Evolutionary conservation across 2,797 vertebrate genomes (phyloP).

Genomic region (Trematomus bernacchii): DNA sequence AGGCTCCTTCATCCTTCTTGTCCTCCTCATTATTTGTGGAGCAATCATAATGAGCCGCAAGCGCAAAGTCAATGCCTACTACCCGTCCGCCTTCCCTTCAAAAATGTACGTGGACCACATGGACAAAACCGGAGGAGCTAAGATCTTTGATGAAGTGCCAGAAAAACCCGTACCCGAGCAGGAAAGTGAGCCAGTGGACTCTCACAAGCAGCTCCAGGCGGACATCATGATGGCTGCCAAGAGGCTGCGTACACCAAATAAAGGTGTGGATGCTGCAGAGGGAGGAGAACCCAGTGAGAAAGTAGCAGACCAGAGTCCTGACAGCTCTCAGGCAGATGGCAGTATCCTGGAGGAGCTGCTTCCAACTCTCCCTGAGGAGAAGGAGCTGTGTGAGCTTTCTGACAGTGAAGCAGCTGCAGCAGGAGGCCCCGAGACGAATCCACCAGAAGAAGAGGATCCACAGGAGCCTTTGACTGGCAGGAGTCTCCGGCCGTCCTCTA

Average conservation of each 20-base stretch:
- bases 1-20: slow-evolving; percentile 83
- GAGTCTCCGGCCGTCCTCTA: slow-evolving; percentile 63
- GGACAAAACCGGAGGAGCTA: slow-evolving; percentile 88
- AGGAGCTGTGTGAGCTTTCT: slow-evolving; percentile 41
- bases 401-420: slow-evolving; percentile 25
- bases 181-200: slow-evolving; percentile 79
- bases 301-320: slow-evolving; percentile 34
- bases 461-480: slow-evolving; percentile 51
- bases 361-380: slow-evolving; percentile 48
- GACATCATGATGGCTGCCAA: slow-evolving; percentile 92
- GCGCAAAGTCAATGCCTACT: slow-evolving; percentile 91
- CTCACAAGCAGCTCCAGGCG: slow-evolving; percentile 89
- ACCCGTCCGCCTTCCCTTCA: slow-evolving; percentile 92
- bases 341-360: slow-evolving; percentile 55
- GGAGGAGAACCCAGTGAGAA: slow-evolving; percentile 45
- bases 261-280: slow-evolving; percentile 68
- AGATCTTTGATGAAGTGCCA: slow-evolving; percentile 88
- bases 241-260: slow-evolving; percentile 88
- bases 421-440: slow-evolving; percentile 41
- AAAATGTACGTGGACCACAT: slow-evolving; percentile 93
- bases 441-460: slow-evolving; percentile 39
- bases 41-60: slow-evolving; percentile 87
- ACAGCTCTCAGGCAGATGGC: slow-evolving; percentile 33
- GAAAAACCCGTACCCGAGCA: slow-evolving; percentile 74
- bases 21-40: slow-evolving; percentile 87